Conservation (phyloP, 2,113 vertebrate species). For the Hemiprocne comata region DNA sequence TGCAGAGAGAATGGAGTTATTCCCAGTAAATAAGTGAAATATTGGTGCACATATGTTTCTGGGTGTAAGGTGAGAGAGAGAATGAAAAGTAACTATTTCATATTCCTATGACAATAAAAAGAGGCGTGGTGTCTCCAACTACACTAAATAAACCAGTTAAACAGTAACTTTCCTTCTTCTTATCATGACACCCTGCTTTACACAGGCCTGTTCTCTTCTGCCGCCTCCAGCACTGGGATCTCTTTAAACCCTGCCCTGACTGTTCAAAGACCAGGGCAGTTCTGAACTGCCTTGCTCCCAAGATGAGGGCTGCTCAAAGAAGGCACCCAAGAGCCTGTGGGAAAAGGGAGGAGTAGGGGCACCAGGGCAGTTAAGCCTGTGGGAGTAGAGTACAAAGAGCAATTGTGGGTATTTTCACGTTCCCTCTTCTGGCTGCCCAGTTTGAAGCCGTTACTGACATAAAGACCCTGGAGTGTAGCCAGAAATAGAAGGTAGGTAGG, state of each 20-base stretch:
- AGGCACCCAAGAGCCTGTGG: background rate
- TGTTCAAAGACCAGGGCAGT: background rate
- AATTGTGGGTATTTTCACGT: background rate
- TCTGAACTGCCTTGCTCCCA: rapidly evolving
- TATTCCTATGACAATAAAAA: background rate
- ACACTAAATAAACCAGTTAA: background rate
- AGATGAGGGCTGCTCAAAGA: background rate
- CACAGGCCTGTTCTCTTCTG: background rate
- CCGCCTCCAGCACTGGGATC: background rate
- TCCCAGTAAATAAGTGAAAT: background rate
- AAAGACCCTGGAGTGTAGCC: background rate
- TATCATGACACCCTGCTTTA: background rate
- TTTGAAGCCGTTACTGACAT: background rate
- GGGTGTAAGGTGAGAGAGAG: background rate
- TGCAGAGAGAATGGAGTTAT: slow-evolving; percentile 3
- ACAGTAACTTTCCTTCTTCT: background rate
- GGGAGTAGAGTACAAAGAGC: background rate
- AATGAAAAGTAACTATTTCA: background rate
- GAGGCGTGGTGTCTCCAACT: background rate
- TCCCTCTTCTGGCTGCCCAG: background rate
- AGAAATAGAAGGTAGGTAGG: background rate
- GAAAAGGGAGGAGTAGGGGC: background rate
- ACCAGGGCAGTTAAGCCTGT: background rate
- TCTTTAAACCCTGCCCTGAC: background rate
- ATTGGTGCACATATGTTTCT: background rate